Evolutionary conservation across 2,113 vertebrate species (phyloP).

Genomic region (Anarrhichthys ocellatus): DNA sequence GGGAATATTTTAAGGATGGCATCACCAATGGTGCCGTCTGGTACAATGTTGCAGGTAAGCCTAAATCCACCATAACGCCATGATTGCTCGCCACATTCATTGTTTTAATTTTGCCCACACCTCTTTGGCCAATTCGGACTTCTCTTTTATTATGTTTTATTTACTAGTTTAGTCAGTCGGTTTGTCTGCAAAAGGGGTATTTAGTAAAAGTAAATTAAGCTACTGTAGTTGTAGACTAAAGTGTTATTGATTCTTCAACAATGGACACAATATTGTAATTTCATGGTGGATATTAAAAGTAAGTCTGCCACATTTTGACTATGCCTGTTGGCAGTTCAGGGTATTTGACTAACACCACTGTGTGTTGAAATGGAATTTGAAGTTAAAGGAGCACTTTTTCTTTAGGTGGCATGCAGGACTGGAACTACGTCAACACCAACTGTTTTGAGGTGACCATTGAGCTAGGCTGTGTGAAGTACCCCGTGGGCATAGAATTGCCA

Average conservation of each 20-base stretch:
- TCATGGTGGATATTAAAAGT: background rate
- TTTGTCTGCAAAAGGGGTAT: background rate
- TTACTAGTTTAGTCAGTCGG: background rate
- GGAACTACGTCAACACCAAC: constrained; percentile 98
- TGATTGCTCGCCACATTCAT: background rate
- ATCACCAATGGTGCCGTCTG: constrained; percentile 98
- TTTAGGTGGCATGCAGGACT: constrained; percentile 98
- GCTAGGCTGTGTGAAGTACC: constrained; percentile 94
- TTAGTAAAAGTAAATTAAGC: background rate
- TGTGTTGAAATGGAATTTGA: background rate
- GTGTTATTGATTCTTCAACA: background rate
- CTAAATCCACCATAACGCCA: background rate
- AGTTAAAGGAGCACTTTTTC: background rate
- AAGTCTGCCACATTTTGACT: background rate
- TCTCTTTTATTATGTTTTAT: background rate
- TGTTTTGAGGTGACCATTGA: constrained; percentile 99
- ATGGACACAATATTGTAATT: background rate
- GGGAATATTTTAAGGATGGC: constrained; percentile 91
- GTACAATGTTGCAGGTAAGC: constrained; percentile 95
- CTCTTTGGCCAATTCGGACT: background rate
- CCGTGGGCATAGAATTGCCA: constrained; percentile 87
- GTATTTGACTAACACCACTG: background rate
- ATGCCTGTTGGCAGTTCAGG: background rate
- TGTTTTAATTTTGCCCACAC: background rate
- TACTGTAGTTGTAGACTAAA: background rate